Evolutionary conservation across 92 coral and sea anemone species (phyloP), one percentile per base, ranked within the genome.

Genomic region (Siderastrea siderea): DNA sequence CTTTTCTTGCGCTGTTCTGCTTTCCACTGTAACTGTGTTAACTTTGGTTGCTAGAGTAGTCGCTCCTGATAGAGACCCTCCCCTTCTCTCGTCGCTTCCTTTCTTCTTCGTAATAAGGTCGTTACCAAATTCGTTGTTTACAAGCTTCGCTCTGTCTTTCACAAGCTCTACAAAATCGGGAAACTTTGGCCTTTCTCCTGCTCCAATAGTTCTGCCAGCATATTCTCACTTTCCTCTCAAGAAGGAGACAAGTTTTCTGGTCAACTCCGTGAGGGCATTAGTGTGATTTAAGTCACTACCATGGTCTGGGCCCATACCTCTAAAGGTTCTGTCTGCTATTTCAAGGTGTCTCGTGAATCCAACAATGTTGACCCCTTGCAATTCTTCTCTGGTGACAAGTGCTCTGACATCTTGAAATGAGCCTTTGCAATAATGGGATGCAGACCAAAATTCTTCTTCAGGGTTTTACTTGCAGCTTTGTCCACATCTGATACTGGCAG

Each of bases 371-470:
- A 26, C 3, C 95, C 95, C 65, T 80, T 88, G 0, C 75, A 91
- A 13, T 51, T 87, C 78, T 85, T 86, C 14, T 85, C 59, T 44
- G 74, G 48, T 4, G 93, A 88, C 73, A 94, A 59, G 58, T 75
- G 58, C 57, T 84, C 84, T 53, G 91, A 52, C 55, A 82, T 94
- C 91, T 88, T 85, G 38, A 88, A 58, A 62, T 94, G 92, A 3
- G 93, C 97, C 80, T 84, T 66, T 13, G 92, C 95, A 38, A 94
- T 92, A 6, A 91, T 71, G 47, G 86, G 93, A 9, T 92, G 88
- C 51, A 81, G 85, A 55, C 96, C 94, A 83, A 91, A 94, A 80
- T 88, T 85, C 47, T 94, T 91, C 5, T 66, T 64, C 73, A 94
- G 60, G 46, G 91, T 88, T 49, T 82, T 68, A 38, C 85, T 91